These are phyloP conservation scores for Erynnis tages DNA, from an alignment of 2,888 invertebrate species.

Conservation along the genomic window DNA sequence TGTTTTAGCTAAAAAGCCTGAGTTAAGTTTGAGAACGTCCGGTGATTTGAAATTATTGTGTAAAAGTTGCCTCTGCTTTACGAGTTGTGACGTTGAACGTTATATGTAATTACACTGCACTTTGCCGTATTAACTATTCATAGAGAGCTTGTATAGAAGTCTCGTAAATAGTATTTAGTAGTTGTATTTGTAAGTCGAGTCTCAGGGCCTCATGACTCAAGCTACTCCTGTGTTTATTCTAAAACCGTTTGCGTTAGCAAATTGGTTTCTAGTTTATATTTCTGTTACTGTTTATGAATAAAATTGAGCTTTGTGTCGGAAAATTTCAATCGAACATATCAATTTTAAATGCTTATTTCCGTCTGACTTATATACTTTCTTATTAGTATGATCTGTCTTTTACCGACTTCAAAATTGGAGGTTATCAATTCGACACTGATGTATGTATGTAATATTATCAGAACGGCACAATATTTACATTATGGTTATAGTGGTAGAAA, in stretches of 20 bases:
- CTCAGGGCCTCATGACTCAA: constrained; percentile 7
- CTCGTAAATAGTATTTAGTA: constrained; percentile 14
- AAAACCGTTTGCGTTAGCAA: background rate
- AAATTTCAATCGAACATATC: no score
- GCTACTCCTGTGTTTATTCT: constrained; percentile 2
- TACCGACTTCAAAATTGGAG: no score
- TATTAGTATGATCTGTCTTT: no score
- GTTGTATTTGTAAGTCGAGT: background rate
- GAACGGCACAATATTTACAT: no score
- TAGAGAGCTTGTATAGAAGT: constrained; percentile 17
- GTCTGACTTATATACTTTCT: no score
- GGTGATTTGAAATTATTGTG: constrained; percentile 47
- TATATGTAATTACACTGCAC: constrained; percentile 5
- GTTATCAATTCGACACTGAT: no score
- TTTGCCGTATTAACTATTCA: constrained; percentile 21
- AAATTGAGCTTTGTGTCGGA: no score
- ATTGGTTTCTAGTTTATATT: constrained; percentile 6
- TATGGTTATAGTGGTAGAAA: no score
- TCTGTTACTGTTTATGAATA: no score
- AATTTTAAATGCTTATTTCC: no score
- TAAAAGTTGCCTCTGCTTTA: constrained; percentile 30
- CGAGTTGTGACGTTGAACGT: no score
- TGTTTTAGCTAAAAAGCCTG: constrained; percentile 39
- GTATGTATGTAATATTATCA: no score
- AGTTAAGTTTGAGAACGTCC: constrained; percentile 57